Base-by-base conservation (phyloP, 2,888 invertebrate genomes). In the Ochropacha duplaris region DNA sequence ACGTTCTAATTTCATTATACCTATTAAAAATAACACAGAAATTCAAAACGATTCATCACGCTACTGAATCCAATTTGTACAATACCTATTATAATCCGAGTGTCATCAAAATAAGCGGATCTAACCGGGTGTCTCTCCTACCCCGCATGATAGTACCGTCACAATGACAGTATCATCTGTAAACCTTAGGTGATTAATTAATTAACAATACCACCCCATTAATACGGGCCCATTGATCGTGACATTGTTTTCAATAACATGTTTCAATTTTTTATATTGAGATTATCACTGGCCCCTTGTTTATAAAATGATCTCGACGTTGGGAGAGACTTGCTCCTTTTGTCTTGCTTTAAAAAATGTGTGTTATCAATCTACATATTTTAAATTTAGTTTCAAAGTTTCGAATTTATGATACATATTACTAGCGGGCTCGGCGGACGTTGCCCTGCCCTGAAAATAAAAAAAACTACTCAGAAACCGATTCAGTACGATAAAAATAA, bases 171-270 rank as follows among this genome's bases (percentile, higher is more conserved):
- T 51, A 50, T 55, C 52, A 57, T 55, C 60, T 55, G 26, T n/a
- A 11, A 50, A 16, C 54, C 52, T 51, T 49, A 22, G 44, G 9
- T 8, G 54, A 36, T 56, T 44, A 16, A 54, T 50, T 59, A 22
- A 57, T 54, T 24, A 55, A 60, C 52, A 60, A 57, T 57, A 26
- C 22, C 16, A 54, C 6, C n/a, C 22, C 4, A 12, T 11, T 19
- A 26, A 60, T 60, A 55, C 60, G 60, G 60, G 60, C 34, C 16
- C 50, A 55, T 57, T 57, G 49, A 34, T 50, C 56, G 31, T 24
- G 31, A 52, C 57, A 52, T 22, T 51, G 51, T 51, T 36, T 4
- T 5, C n/a, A n/a, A 36, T 39, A 19, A 54, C 31, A 34, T 34
- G 31, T 11, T 19, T 19, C 28, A 0, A 19, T 31, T 2, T 26